Percentiles rank a stretch among this genome's conserved stretches.
phyloP scores from a whole-genome alignment of 2,797 vertebrate genomes.

The Balearica regulorum region DNA sequence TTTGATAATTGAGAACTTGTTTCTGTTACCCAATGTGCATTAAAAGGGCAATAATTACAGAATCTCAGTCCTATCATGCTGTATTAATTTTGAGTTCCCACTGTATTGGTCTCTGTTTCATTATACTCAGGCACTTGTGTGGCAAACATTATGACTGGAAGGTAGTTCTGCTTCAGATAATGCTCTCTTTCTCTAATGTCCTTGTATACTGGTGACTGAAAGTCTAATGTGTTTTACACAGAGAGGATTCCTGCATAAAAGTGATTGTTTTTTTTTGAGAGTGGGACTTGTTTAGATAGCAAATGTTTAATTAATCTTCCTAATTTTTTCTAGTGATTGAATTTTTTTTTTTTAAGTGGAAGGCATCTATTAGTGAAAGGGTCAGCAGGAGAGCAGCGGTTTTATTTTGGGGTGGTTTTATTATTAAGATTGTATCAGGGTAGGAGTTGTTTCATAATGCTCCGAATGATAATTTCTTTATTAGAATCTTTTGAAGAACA shows the following conservation, averaged over 20 bases:
- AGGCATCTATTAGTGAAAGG: background rate
- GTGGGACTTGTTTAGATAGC: background rate
- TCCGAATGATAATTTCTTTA: background rate
- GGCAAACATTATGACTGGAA: background rate
- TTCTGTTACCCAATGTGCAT: background rate
- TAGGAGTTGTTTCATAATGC: background rate
- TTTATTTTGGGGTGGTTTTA: rapidly evolving
- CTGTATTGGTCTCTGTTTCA: background rate
- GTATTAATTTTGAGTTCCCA: background rate
- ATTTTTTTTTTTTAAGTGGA: background rate
- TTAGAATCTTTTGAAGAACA: background rate
- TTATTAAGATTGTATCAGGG: background rate
- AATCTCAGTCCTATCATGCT: background rate
- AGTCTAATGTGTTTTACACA: background rate
- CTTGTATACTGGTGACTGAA: background rate
- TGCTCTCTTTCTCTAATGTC: background rate
- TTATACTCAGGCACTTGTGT: background rate
- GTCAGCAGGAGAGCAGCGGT: background rate
- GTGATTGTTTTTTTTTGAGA: background rate
- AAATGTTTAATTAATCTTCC: background rate
- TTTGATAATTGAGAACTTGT: slow-evolving; percentile 34
- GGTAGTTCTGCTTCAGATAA: background rate
- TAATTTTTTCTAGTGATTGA: too few relatives aligned
- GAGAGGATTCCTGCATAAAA: background rate
- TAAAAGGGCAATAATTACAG: slow-evolving; percentile 7